Percentiles rank a stretch among this genome's conserved stretches.
phyloP scores from a whole-genome alignment of 2,888 invertebrate species.

The Phorcus lineatus region DNA sequence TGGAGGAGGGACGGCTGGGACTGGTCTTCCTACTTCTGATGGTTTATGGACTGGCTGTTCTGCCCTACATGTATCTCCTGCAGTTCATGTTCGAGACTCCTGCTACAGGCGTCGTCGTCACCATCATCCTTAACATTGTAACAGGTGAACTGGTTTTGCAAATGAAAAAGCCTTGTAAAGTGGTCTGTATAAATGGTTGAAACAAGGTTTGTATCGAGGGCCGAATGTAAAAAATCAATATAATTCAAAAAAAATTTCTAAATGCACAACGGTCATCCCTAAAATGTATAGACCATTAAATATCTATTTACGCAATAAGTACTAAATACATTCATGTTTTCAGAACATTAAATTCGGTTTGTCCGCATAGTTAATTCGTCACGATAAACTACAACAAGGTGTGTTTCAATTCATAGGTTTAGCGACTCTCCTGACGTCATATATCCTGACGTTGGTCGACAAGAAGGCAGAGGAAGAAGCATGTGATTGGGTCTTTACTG shows the following conservation, averaged over 20 bases:
- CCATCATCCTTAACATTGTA: conserved; percentile 84
- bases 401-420: conserved; percentile 49
- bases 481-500: conserved; percentile 81
- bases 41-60: conserved; percentile 83
- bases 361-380: too few species aligned
- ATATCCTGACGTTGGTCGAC: not conserved
- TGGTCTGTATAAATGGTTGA: too few species aligned
- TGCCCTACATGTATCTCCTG: conserved; percentile 84
- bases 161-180: too few species aligned
- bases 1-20: conserved; percentile 72
- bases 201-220: too few species aligned
- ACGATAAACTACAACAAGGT: not conserved
- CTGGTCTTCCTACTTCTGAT: conserved; percentile 81
- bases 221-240: too few species aligned
- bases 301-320: too few species aligned
- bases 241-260: too few species aligned
- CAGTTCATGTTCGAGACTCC: conserved; percentile 84
- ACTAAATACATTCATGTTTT: too few species aligned
- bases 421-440: conserved; percentile 32
- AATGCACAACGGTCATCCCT: too few species aligned
- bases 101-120: conserved; percentile 84
- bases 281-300: too few species aligned
- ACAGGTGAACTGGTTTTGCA: conserved; percentile 78
- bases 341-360: too few species aligned
- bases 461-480: conserved; percentile 71